phyloP scores from a whole-genome alignment of 2,113 vertebrate species.

The Meriones unguiculatus region DNA sequence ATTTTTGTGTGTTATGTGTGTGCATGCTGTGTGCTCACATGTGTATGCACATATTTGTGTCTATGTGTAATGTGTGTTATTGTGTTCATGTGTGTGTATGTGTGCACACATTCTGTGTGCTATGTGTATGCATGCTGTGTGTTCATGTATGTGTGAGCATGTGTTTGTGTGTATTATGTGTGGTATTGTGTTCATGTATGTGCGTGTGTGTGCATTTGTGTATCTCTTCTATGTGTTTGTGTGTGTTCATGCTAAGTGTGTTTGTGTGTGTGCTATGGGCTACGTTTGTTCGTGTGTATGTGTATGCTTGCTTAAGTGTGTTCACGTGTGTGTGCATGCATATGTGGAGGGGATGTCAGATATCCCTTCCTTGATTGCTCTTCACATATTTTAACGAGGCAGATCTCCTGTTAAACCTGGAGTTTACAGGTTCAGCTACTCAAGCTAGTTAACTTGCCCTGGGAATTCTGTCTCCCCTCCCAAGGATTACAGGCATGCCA shows the following conservation, averaged over 20 bases:
- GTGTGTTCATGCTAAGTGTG: not conserved
- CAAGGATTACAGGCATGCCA: not conserved
- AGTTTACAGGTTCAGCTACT: not conserved
- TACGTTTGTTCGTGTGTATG: not conserved
- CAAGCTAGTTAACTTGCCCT: not conserved
- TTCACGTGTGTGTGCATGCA: not conserved
- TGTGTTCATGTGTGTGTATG: not conserved
- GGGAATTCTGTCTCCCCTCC: not conserved
- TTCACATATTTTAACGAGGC: not conserved
- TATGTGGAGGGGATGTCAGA: not conserved
- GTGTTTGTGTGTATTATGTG: not conserved
- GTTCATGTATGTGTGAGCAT: no score
- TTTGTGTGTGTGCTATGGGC: not conserved
- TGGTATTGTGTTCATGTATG: not conserved
- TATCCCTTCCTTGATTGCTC: not conserved
- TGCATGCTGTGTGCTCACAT: not conserved
- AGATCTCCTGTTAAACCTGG: not conserved
- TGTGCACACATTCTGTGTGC: no score
- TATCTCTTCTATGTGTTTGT: not conserved
- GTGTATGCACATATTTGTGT: not conserved
- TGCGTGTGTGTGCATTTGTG: no score
- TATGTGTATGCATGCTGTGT: no score
- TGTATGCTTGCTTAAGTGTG: not conserved
- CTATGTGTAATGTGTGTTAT: no score
- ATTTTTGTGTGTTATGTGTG: not conserved